Percentiles rank a stretch among this genome's conserved stretches.
These are phyloP conservation scores for Tetramorium simillimum DNA, from an alignment of 1,140 invertebrate genomes.

Conservation along the genomic window DNA sequence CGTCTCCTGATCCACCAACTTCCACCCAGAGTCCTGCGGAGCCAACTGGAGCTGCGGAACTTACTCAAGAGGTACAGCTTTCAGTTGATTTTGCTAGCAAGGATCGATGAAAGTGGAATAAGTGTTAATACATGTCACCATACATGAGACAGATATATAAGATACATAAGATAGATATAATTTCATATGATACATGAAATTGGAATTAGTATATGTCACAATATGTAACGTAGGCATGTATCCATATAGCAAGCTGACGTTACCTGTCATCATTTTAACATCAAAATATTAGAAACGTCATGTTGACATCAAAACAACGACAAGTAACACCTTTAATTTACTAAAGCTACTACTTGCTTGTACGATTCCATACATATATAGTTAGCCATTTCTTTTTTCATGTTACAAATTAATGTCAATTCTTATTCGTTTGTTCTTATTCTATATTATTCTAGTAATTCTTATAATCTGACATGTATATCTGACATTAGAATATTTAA, in stretches of 20 bases:
- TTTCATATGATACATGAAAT: no score
- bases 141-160: no score
- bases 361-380: background rate
- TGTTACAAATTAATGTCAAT: background rate
- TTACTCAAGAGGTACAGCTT: constrained; percentile 85
- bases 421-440: background rate
- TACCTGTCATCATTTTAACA: no score
- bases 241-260: no score
- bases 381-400: background rate
- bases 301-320: no score
- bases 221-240: no score
- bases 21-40: constrained; percentile 67
- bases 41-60: constrained; percentile 75
- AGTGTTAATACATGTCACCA: background rate
- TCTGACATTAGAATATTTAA: background rate
- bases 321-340: background rate
- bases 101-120: background rate
- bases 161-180: no score
- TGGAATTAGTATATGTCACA: background rate
- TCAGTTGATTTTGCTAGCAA: background rate
- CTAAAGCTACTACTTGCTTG: background rate
- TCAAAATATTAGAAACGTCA: no score
- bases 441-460: background rate
- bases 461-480: background rate
- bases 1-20: constrained; percentile 71